Evolutionary conservation across 2,797 vertebrate species (phyloP).

Genomic region (Alosa sapidissima): DNA sequence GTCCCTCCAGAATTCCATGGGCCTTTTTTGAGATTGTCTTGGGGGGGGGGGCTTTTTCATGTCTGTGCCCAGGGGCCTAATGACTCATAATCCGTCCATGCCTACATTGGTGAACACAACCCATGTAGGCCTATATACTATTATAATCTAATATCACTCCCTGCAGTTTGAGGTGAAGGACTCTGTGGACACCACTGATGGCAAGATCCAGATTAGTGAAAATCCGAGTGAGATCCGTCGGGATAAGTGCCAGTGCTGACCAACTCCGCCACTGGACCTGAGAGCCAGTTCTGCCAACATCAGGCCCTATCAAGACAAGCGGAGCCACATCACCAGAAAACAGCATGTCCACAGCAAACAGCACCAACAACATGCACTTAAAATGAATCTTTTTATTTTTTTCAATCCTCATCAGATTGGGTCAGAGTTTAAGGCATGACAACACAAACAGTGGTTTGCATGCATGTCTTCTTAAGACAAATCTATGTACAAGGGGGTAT

Average conservation of each 20-base stretch:
- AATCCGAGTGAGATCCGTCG: constrained; percentile 67
- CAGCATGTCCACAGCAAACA: constrained; percentile 75
- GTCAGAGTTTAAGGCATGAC: constrained; percentile 78
- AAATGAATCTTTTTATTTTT: constrained; percentile 62
- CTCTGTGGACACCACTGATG: constrained; percentile 77
- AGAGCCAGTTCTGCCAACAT: background rate
- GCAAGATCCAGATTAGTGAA: constrained; percentile 76
- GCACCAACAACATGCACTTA: constrained; percentile 74
- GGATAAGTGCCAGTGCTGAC: constrained; percentile 67
- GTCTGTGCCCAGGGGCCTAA: too few relatives aligned
- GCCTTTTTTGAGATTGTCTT: too few relatives aligned
- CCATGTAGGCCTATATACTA: background rate
- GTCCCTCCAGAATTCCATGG: too few relatives aligned
- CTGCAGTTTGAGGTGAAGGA: constrained; percentile 79
- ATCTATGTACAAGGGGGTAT: constrained; percentile 69
- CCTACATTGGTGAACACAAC: background rate
- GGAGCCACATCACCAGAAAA: constrained; percentile 60
- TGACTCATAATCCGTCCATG: too few relatives aligned
- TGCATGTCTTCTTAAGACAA: constrained; percentile 79
- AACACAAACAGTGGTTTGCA: constrained; percentile 78
- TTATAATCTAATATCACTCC: constrained; percentile 53
- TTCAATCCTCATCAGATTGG: constrained; percentile 73
- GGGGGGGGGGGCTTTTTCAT: too few relatives aligned
- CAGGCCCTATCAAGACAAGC: background rate
- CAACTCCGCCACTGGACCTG: constrained; percentile 51